Base-by-base conservation (phyloP, 2,113 vertebrate genomes). In the Anguilla rostrata region DNA sequence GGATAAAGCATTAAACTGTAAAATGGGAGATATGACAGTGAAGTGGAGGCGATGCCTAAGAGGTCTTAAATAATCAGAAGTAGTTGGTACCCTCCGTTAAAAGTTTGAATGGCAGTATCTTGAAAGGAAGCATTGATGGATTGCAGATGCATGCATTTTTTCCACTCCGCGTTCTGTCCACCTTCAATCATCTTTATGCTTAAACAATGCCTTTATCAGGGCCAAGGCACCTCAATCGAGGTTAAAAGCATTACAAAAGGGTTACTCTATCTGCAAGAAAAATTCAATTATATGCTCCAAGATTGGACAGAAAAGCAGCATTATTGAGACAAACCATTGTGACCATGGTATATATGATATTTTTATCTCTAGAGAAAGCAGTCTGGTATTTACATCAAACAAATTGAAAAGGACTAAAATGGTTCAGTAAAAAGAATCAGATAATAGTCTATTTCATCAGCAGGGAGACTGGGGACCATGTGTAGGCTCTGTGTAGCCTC, bases 201-300 rank as follows among this genome's bases (percentile, higher is more conserved):
- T 95, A 90, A 92, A 95, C 91, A 95, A 95, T 94, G 92, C 93
- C 92, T 90, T 92, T 85, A 92, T 90, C 94, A 89, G 93, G 96
- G 96, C 96, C 95, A 96, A 95, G 94, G 92, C 92, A 66, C 94
- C 93, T 96, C 95, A 93, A 94, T 92, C 94, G 95, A 94, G 95
- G 96, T 97, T 97, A 96, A 96, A 97, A 96, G 96, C 96, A 95
- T 91, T 93, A 96, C 95, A 93, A 92, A 95, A 94, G 93, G 93
- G 94, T 95, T 96, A 94, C 93, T 92, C 94, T 95, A 94, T 94
- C 94, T 92, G 95, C 94, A 92, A 94, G 91, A 92, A 93, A 94
- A 96, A 96, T 97, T 92, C 94, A 93, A 97, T 96, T 97, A 97
- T 97, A 97, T 92, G 93, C 91, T 93, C 94, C 95, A 94, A 95